These are phyloP conservation scores for Marmota flaviventris DNA, from an alignment of 2,113 vertebrate genomes.

Conservation along the genomic window DNA sequence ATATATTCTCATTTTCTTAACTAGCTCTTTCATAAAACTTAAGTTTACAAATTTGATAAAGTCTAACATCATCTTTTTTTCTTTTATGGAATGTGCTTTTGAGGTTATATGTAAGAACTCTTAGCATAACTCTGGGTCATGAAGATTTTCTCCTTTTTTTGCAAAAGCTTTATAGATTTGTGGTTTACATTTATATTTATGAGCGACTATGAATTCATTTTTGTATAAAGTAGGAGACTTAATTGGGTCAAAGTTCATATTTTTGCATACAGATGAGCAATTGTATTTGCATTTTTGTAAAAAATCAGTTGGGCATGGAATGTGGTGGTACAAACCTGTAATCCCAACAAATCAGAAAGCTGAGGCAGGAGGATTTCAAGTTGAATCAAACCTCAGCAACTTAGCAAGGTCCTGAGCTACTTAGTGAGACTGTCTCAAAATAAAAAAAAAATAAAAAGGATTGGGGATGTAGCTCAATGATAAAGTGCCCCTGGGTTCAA, in stretches of 20 bases:
- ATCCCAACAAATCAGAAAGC: slow-evolving; percentile 62
- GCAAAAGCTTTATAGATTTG: background rate
- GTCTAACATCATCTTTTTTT: background rate
- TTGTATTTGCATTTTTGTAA: background rate
- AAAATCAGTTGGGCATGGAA: background rate
- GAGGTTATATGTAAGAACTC: background rate
- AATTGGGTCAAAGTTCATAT: background rate
- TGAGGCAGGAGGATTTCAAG: slow-evolving; percentile 52
- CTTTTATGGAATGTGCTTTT: background rate
- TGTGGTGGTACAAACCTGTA: no score
- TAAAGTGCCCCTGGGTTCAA: no score
- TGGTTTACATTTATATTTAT: background rate
- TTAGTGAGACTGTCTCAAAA: no score
- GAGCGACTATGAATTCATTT: background rate
- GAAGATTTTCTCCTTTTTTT: background rate
- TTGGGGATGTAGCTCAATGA: no score
- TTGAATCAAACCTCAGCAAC: no score
- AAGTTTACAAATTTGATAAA: background rate
- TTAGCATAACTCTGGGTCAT: background rate
- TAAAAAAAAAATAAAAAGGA: no score
- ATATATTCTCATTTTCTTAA: background rate
- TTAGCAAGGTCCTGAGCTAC: no score
- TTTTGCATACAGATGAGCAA: background rate
- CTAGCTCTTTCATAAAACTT: slow-evolving; percentile 21
- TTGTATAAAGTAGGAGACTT: background rate